These are phyloP conservation scores for Pardosa pseudoannulata DNA, from an alignment of 2,888 invertebrate genomes.

Conservation along the genomic window DNA sequence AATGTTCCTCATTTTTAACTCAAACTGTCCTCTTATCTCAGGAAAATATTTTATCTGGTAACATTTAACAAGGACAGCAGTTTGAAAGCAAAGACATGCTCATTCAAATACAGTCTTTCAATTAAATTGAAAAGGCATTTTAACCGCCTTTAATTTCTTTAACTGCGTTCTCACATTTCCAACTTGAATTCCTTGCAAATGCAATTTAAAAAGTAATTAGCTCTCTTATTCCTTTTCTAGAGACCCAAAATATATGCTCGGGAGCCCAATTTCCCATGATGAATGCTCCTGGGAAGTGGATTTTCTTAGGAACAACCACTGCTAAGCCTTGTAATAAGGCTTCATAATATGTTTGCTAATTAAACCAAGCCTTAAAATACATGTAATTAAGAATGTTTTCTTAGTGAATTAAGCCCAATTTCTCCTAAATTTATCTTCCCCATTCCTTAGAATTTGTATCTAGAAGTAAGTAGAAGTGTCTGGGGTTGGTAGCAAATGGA, in stretches of 20 bases:
- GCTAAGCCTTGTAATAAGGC: background rate
- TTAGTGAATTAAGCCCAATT: background rate
- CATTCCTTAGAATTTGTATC: no score
- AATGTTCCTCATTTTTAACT: no score
- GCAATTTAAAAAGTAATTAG: slow-evolving; percentile 1
- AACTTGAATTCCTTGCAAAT: background rate
- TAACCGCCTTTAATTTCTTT: background rate
- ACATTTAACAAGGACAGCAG: no score
- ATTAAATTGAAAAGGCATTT: no score
- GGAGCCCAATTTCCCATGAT: background rate
- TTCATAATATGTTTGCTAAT: background rate
- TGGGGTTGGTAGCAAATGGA: no score
- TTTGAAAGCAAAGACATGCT: no score
- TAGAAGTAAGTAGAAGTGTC: no score
- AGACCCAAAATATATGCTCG: background rate
- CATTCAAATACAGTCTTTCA: no score
- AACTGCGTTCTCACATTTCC: background rate
- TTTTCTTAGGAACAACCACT: background rate
- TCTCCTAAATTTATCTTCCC: background rate
- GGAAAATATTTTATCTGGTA: no score
- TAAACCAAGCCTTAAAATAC: background rate
- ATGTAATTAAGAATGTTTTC: background rate
- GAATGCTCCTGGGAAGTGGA: background rate
- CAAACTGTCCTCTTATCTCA: no score
- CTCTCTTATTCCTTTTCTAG: background rate